phyloP scores from a whole-genome alignment of 2,888 invertebrate genomes.

The Cephus runcator region DNA sequence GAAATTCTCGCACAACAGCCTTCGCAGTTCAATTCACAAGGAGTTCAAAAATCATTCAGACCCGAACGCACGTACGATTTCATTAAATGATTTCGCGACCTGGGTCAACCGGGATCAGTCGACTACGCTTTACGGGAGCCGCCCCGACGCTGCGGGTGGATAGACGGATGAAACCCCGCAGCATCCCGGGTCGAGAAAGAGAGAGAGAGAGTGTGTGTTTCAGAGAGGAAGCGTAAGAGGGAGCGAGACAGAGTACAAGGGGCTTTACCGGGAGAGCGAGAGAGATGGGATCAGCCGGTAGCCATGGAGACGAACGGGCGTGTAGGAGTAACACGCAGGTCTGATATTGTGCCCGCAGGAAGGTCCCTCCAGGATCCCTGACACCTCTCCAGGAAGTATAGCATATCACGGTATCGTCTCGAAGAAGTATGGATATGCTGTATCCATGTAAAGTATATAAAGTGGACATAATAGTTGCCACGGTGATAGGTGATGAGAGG shows the following conservation, averaged over 20 bases:
- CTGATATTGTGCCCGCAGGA: constrained; percentile 44
- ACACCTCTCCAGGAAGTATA: too few species aligned
- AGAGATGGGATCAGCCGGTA: constrained; percentile 38
- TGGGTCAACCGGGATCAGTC: constrained; percentile 55
- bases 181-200: constrained; percentile 35
- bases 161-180: constrained; percentile 47
- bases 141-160: constrained; percentile 56
- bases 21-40: neutral
- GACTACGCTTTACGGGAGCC: constrained; percentile 59
- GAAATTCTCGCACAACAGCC: neutral
- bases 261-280: constrained; percentile 30
- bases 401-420: too few species aligned
- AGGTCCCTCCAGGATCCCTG: too few species aligned
- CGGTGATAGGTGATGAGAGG: too few species aligned
- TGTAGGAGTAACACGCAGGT: constrained; percentile 39
- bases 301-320: constrained; percentile 18
- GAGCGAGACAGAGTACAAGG: too few species aligned
- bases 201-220: constrained; percentile 7
- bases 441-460: too few species aligned
- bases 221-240: too few species aligned
- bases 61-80: neutral
- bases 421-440: too few species aligned
- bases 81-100: constrained; percentile 37
- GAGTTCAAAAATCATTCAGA: neutral
- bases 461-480: too few species aligned